Conservation (phyloP, 2,888 invertebrate genomes). For the Euproctis similis region DNA sequence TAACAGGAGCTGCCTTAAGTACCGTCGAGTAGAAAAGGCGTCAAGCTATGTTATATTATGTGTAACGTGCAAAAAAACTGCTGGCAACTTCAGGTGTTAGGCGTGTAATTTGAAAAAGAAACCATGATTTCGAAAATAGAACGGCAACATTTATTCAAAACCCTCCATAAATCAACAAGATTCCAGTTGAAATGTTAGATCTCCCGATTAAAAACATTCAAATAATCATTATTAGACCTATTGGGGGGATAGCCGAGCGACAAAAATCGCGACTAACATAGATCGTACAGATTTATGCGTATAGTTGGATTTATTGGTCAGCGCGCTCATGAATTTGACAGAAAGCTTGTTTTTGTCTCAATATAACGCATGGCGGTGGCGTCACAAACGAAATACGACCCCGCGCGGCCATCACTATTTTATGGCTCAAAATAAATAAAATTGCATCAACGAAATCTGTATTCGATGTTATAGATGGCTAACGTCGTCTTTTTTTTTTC, state of each 20-base stretch:
- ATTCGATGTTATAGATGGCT: no score
- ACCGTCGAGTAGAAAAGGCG: no score
- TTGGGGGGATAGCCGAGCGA: conserved; percentile 19
- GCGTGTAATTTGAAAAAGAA: no score
- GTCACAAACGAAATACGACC: conserved; percentile 34
- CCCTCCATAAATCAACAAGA: no score
- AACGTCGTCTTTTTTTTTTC: no score
- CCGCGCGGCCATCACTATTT: conserved; percentile 25
- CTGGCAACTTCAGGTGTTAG: no score
- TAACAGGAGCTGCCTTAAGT: no score
- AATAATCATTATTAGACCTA: conserved; percentile 15
- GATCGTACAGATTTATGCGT: conserved; percentile 37
- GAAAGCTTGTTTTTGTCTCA: conserved; percentile 36
- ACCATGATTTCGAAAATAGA: no score
- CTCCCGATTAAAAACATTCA: conserved; percentile 9
- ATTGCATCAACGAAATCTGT: conserved; percentile 31
- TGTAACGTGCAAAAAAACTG: no score
- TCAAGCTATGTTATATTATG: no score
- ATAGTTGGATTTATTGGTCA: conserved; percentile 39
- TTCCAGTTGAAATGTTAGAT: no score
- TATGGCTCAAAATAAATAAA: conserved; percentile 41
- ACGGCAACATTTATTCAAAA: no score
- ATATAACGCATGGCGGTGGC: conserved; percentile 36
- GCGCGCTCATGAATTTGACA: conserved; percentile 36
- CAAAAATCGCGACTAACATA: conserved; percentile 33